These are phyloP conservation scores for Heliconius nattereri DNA, from an alignment of 1,140 invertebrate genomes.

Conservation along the genomic window DNA sequence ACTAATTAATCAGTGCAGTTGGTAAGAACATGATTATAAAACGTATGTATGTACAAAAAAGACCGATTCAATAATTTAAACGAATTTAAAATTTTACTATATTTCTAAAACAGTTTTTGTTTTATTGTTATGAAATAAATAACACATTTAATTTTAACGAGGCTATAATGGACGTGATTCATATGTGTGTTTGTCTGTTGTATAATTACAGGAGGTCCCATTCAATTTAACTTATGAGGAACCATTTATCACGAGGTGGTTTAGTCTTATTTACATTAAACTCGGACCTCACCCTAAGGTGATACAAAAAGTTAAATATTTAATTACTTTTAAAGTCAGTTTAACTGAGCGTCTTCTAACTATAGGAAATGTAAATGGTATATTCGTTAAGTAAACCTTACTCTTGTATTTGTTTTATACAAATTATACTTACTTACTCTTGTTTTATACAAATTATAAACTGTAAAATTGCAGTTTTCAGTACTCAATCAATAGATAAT, in stretches of 20 bases:
- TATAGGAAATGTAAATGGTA: not conserved
- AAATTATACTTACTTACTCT: not conserved
- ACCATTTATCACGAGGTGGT: slow-evolving; percentile 28
- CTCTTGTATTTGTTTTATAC: not conserved
- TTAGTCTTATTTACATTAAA: not conserved
- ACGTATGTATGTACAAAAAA: too few species aligned
- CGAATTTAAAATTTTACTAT: too few species aligned
- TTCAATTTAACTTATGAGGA: slow-evolving; percentile 23
- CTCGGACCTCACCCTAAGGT: not conserved
- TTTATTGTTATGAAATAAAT: too few species aligned
- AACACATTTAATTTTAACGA: slow-evolving; percentile 28
- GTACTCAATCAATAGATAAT: too few species aligned
- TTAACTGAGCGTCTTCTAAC: slow-evolving; percentile 2
- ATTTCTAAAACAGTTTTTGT: too few species aligned
- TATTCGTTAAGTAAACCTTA: not conserved
- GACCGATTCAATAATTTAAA: too few species aligned
- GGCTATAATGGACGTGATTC: slow-evolving; percentile 17
- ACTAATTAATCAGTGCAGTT: too few species aligned
- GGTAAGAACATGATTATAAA: too few species aligned
- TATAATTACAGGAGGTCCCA: slow-evolving; percentile 28
- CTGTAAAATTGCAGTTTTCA: not conserved
- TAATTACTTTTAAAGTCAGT: not conserved
- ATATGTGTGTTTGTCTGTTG: slow-evolving; percentile 19
- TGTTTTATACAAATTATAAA: not conserved
- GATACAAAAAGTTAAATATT: not conserved